phyloP scores from a whole-genome alignment of 35 echinoderm and acorn worm species.

The Eucidaris tribuloides region DNA sequence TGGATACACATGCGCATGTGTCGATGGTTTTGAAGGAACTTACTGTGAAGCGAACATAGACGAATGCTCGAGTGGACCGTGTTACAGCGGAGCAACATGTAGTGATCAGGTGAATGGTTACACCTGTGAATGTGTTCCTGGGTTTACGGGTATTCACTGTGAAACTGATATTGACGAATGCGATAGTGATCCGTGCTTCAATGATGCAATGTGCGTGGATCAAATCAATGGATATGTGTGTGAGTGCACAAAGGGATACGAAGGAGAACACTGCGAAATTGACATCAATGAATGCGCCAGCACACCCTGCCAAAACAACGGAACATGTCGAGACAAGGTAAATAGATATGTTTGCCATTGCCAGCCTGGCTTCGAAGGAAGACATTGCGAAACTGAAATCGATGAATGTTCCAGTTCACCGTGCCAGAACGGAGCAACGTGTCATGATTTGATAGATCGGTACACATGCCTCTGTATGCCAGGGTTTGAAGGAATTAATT shows the following conservation, averaged over 20 bases:
- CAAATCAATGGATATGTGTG: conserved; percentile 18
- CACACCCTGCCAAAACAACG: conserved; percentile 26
- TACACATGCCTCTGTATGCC: conserved; percentile 29
- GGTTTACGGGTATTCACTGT: conserved; percentile 34
- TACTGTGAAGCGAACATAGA: conserved; percentile 28
- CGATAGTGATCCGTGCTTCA: conserved; percentile 22
- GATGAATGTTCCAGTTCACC: conserved; percentile 46
- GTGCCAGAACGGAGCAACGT: conserved; percentile 30
- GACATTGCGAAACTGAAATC: conserved; percentile 25
- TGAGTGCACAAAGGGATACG: conserved; percentile 16
- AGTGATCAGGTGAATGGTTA: background rate
- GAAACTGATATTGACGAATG: conserved; percentile 45
- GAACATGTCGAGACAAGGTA: background rate
- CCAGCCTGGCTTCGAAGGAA: background rate
- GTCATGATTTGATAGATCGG: conserved; percentile 7
- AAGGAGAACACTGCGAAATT: conserved; percentile 21
- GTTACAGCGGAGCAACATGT: conserved; percentile 27
- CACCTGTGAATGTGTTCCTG: conserved; percentile 6
- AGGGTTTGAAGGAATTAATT: conserved; percentile 27
- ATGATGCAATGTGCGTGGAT: conserved; percentile 33
- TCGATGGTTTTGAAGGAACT: conserved; percentile 17
- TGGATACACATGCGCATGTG: conserved; percentile 22
- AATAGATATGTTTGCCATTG: conserved; percentile 17
- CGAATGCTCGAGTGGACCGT: conserved; percentile 32
- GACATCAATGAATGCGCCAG: conserved; percentile 37